Conservation (phyloP, 2,888 invertebrate genomes). For the Ormyrus labotus region DNA sequence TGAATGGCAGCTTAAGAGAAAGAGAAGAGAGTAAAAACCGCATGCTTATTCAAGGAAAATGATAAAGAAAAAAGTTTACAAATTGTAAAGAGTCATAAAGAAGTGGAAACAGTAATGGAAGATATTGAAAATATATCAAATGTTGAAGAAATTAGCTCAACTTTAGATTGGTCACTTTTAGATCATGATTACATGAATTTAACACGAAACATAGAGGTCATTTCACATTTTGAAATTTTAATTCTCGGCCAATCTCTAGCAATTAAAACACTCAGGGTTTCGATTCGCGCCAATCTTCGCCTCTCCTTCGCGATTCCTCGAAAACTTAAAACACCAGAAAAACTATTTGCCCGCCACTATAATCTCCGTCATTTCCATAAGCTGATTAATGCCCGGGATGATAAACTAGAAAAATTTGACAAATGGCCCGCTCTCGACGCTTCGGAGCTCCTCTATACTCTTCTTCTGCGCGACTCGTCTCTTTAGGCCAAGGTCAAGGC, state of each 20-base stretch:
- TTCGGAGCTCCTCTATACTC: slow-evolving; percentile 19
- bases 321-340: neutral
- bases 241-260: no score
- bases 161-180: neutral
- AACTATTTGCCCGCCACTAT: no score
- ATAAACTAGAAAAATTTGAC: neutral
- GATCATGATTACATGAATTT: neutral
- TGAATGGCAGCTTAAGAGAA: neutral
- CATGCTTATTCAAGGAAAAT: neutral
- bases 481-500: slow-evolving; percentile 50
- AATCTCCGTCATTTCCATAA: neutral
- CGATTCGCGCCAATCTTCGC: no score
- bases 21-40: neutral
- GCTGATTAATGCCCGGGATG: slow-evolving; percentile 22
- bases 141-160: neutral
- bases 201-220: neutral
- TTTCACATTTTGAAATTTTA: no score
- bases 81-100: slow-evolving; percentile 53
- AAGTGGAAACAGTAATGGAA: slow-evolving; percentile 10
- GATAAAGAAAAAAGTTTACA: neutral
- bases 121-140: slow-evolving; percentile 1
- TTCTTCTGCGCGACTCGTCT: neutral
- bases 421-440: slow-evolving; percentile 6
- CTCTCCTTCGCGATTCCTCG: no score
- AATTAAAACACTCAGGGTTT: no score